Evolutionary conservation across 1,140 invertebrate species (phyloP), one percentile per base, ranked within the genome.

Genomic region (Drosophila mayri): DNA sequence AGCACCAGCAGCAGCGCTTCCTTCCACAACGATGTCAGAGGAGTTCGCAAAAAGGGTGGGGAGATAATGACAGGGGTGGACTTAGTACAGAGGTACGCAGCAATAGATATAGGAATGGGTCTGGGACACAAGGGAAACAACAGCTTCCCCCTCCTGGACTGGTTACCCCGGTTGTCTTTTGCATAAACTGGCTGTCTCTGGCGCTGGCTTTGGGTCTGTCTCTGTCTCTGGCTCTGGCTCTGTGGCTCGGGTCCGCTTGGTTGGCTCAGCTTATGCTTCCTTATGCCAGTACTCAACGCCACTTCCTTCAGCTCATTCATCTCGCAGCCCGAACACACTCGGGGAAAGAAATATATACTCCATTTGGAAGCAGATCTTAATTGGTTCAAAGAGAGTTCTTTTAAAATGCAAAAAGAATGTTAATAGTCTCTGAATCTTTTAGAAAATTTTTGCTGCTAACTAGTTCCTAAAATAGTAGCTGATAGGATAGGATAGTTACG

Each of bases 231-330:
- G 37, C 65, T 50, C 43, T 37, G 64, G 50, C 37, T 62, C 30
- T 38, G 57, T 44, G 22, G 61, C 65, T 68, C 35, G 37, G 72
- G 46, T 63, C 52, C 66, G 68, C 62, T 83, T 60, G 58, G 76
- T 60, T 72, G 66, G 60, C 70, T 64, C 76, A 70, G 83, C 76
- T 87, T 79, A 67, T 80, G 80, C 77, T 90, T 88, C 84, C 84
- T 87, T 87, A 90, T 87, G 84, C 84, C 68, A 88, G 80, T 87
- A 83, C 80, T 87, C 83, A 87, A 87, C 84, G 85, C 80, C 85
- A 88, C 85, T 87, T 87, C 84, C 84, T 82, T 84, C 61, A 46
- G 76, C 83, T 79, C 84, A 88, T 87, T 88, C 84, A 88, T 87
- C 84, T 83, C 76, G 58, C 67, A 77, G 64, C 75, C 75, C 68